These are phyloP conservation scores for Melospiza georgiana DNA, from an alignment of 2,113 vertebrate genomes.

Conservation along the genomic window DNA sequence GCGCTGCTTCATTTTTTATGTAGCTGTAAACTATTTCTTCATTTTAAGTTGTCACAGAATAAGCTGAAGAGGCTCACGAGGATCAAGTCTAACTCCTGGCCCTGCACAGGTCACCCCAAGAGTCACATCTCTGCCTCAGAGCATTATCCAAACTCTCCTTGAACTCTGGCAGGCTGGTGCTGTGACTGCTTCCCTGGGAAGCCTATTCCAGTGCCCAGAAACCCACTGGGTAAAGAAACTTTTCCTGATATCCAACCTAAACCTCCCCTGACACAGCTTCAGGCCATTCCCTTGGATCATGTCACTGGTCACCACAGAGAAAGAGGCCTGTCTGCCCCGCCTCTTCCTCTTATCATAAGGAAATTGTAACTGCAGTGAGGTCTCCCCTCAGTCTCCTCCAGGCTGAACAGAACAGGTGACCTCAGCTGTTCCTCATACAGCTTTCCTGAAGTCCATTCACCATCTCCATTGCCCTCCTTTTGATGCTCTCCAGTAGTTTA, in stretches of 20 bases:
- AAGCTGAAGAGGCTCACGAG: not conserved
- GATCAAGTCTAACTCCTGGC: not conserved
- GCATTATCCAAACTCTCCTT: fast-evolving
- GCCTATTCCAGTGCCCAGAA: not conserved
- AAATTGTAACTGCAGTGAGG: not conserved
- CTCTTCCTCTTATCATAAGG: fast-evolving
- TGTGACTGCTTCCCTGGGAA: not conserved
- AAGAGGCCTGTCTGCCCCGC: not conserved
- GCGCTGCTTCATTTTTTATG: not conserved
- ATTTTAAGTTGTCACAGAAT: not conserved
- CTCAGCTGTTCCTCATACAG: fast-evolving
- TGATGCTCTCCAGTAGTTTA: not conserved
- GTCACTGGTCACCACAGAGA: not conserved
- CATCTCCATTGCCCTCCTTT: not conserved
- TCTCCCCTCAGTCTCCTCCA: not conserved
- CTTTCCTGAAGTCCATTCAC: fast-evolving
- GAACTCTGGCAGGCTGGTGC: not conserved
- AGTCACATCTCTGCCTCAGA: not conserved
- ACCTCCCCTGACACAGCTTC: not conserved
- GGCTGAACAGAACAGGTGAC: not conserved
- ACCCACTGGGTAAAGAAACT: not conserved
- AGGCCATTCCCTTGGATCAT: not conserved
- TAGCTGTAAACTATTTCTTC: not conserved
- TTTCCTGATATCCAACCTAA: not conserved
- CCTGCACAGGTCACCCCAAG: not conserved